A percentile compares a stretch with the other conserved stretches of the same genome.
Conservation (phyloP, 2,888 invertebrate species). For the Aphrophora alni region DNA sequence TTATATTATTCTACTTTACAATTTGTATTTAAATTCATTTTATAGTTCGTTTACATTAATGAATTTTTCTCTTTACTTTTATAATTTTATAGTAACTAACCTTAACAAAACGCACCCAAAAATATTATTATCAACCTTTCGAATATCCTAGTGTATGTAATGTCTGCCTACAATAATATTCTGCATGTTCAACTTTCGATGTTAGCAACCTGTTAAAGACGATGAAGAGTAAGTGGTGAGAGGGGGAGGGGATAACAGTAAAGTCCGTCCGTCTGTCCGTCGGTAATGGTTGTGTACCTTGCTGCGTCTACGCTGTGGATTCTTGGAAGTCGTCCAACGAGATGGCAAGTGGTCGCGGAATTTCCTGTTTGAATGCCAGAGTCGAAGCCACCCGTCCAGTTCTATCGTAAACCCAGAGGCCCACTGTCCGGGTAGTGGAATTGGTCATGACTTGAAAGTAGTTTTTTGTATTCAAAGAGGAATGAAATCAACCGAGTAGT, state of each 20-base stretch:
- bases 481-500: too few relatives aligned
- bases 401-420: neutral
- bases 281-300: neutral
- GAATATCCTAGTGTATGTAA: too few relatives aligned
- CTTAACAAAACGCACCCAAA: too few relatives aligned
- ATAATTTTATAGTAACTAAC: too few relatives aligned
- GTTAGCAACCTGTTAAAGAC: neutral
- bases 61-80: too few relatives aligned
- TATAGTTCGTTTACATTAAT: too few relatives aligned
- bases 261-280: neutral
- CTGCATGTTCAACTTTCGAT: neutral
- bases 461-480: too few relatives aligned
- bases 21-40: too few relatives aligned
- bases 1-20: too few relatives aligned
- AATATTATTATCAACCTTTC: too few relatives aligned
- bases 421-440: neutral
- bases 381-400: neutral
- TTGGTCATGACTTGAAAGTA: neutral
- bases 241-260: neutral
- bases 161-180: too few relatives aligned
- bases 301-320: neutral
- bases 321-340: conserved; percentile 6
- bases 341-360: conserved; percentile 6
- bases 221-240: neutral
- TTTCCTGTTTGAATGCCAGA: neutral